Base-by-base conservation (phyloP, 2,888 invertebrate genomes). In the Clostera curtula region DNA sequence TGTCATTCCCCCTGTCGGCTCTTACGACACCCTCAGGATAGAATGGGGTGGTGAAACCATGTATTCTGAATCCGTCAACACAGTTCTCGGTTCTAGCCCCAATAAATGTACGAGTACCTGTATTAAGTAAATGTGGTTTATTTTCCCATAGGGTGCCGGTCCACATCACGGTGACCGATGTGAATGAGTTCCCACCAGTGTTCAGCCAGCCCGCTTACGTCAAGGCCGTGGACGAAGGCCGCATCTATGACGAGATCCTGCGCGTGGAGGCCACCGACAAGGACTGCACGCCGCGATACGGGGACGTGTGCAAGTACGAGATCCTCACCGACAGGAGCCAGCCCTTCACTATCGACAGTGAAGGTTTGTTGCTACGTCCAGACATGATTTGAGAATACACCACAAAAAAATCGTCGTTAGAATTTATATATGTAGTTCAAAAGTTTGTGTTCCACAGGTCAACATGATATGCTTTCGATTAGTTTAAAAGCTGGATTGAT, bases 281-380 rank as follows among this genome's bases (percentile, higher is more conserved):
- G 27, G 98, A 98, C 76, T 97, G 97, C 73, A 96, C 97, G n/a
- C 95, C 95, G 19, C 90, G 94, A 31, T 97, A 92, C 69, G 96
- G 96, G 1, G 96, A 96, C 66, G 96, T 98, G 28, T 98, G 98
- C 90, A 96, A 96, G 71, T 99, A 98, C 80, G 96, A 98, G 75
- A 96, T 98, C 43, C 85, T 96, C 25, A 97, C 95, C 1, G 82
- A 80, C 31, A 40, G 66, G 38, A 68, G 61, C 40, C 90, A 91
- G 37, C 95, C 96, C 49, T 98, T 98, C 71, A 88, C 89, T 28
- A 94, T 98, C 56, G 95, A 96, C 68, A 93, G 93, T 63, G 95
- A 96, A 63, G 98, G 96, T 86, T 50, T 66, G 73, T 36, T n/a
- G 11, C 4, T 12, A 2, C 4, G 8, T 14, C 12, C 8, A 7